Evolutionary conservation across 2,113 vertebrate genomes (phyloP).

Genomic region (Recurvirostra avosetta): DNA sequence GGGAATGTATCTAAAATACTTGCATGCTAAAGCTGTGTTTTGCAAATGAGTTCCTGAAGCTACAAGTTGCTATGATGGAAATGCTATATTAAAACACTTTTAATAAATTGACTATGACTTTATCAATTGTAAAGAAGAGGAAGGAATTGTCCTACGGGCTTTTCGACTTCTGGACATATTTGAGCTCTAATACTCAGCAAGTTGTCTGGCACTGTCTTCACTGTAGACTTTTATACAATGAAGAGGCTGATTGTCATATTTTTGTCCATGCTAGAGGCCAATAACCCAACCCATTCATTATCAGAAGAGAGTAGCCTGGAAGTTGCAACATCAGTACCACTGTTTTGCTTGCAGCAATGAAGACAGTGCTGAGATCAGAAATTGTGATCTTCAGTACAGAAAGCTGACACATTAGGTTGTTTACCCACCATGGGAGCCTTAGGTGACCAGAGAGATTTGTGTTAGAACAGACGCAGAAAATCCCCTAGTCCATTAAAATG

Average conservation of each 20-base stretch:
- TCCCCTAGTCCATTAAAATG: constrained; percentile 23
- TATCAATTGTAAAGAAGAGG: constrained; percentile 52
- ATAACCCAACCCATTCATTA: constrained; percentile 51
- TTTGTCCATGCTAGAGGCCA: constrained; percentile 59
- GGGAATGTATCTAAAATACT: constrained; percentile 46
- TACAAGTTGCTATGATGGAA: constrained; percentile 44
- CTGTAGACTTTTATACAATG: constrained; percentile 45
- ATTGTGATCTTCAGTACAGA: constrained; percentile 11
- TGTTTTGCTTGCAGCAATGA: constrained; percentile 29
- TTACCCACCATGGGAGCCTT: constrained; percentile 34
- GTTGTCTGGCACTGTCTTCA: constrained; percentile 54
- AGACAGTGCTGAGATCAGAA: constrained; percentile 54
- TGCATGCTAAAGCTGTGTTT: constrained; percentile 45
- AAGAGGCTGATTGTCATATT: constrained; percentile 38
- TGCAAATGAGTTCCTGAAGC: constrained; percentile 57
- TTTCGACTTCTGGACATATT: constrained; percentile 58
- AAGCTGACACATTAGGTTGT: constrained; percentile 50
- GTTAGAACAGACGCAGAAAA: constrained; percentile 50
- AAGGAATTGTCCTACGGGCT: constrained; percentile 48
- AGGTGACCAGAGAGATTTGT: constrained; percentile 54
- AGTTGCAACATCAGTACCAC: constrained; percentile 34
- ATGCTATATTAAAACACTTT: constrained; percentile 42
- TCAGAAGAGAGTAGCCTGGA: constrained; percentile 4
- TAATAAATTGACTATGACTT: constrained; percentile 40
- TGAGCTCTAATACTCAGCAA: constrained; percentile 59